These are phyloP conservation scores for Agonopterix arenella DNA, from an alignment of 2,888 invertebrate genomes.

Conservation along the genomic window DNA sequence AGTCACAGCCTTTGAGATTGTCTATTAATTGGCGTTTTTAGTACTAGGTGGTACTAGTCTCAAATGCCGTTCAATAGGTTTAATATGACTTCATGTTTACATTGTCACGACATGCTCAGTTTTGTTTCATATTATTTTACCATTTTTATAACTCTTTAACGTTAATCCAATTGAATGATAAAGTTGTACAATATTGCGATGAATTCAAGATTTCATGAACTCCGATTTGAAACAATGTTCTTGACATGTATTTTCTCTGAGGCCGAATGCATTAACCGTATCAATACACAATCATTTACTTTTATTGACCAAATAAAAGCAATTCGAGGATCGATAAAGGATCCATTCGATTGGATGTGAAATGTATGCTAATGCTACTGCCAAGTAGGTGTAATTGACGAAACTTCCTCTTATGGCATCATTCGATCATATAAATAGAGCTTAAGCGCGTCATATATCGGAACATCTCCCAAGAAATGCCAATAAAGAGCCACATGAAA, in stretches of 20 bases:
- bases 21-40: conserved; percentile 66
- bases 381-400: conserved; percentile 51
- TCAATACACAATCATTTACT: conserved; percentile 52
- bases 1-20: conserved; percentile 55
- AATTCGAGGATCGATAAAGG: conserved; percentile 52
- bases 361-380: conserved; percentile 62
- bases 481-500: conserved; percentile 59
- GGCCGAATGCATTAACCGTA: conserved; percentile 27
- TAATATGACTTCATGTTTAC: conserved; percentile 42
- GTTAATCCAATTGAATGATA: background rate
- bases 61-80: conserved; percentile 39
- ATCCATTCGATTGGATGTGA: conserved; percentile 49
- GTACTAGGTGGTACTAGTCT: conserved; percentile 29
- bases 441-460: conserved; percentile 40
- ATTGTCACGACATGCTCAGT: conserved; percentile 30
- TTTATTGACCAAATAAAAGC: conserved; percentile 61
- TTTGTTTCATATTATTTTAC: conserved; percentile 36
- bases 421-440: conserved; percentile 51
- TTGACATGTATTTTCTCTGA: conserved; percentile 13
- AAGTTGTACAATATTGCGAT: background rate
- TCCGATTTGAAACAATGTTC: background rate
- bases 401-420: conserved; percentile 56
- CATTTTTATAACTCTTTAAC: conserved; percentile 22
- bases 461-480: conserved; percentile 49
- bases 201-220: no score